phyloP scores from a whole-genome alignment of 2,888 invertebrate species.

The Eilema depressum region DNA sequence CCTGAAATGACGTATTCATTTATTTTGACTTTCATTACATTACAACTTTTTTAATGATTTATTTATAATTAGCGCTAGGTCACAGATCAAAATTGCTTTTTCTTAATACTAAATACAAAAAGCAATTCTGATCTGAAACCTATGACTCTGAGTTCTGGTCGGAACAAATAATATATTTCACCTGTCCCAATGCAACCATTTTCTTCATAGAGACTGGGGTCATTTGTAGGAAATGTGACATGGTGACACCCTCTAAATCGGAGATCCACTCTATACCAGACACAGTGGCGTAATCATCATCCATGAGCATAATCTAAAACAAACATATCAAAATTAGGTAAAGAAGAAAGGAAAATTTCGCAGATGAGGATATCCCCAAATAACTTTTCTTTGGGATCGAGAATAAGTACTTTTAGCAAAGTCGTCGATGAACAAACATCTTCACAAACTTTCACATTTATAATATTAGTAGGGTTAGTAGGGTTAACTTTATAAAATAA shows the following conservation, averaged over 20 bases:
- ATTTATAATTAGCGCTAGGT: no score
- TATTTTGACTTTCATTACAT: background rate
- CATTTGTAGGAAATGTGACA: conserved; percentile 17
- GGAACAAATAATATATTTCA: background rate
- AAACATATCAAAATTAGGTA: background rate
- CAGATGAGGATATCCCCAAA: background rate
- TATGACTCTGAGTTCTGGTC: no score
- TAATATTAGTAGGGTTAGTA: background rate
- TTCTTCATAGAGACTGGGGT: conserved; percentile 17
- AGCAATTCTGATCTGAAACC: no score
- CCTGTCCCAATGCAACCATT: conserved; percentile 59
- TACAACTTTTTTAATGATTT: no score
- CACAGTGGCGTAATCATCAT: conserved; percentile 3
- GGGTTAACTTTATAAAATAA: background rate
- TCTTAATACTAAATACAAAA: no score
- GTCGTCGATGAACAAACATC: background rate
- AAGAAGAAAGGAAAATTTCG: background rate
- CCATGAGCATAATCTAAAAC: conserved; percentile 9
- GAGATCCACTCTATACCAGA: conserved; percentile 71
- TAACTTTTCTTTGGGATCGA: background rate
- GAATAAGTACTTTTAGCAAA: no score
- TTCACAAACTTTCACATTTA: no score
- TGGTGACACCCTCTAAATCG: conserved; percentile 60
- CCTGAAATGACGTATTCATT: conserved; percentile 65
- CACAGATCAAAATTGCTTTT: no score